Conservation (phyloP, 2,888 invertebrate genomes). For the Gryllus longicercus region DNA sequence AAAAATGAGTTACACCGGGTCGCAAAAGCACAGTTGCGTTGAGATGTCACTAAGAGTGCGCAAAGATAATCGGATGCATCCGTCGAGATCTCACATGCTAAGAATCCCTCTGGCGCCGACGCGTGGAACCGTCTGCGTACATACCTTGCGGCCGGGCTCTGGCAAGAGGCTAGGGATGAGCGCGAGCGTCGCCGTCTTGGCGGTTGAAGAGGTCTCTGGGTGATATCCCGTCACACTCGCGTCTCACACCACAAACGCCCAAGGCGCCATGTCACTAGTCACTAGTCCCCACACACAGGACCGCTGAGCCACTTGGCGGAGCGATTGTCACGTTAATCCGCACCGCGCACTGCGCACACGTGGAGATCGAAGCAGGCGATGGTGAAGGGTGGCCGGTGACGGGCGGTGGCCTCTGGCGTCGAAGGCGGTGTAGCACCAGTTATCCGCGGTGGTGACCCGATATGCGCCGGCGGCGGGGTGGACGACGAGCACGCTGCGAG, state of each 20-base stretch:
- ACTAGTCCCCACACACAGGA: neutral
- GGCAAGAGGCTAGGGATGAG: constrained; percentile 5
- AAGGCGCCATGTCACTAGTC: constrained; percentile 17
- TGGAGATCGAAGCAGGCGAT: neutral
- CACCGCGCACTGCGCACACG: neutral
- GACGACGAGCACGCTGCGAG: neutral
- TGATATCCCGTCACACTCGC: neutral
- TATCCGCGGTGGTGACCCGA: too few species aligned
- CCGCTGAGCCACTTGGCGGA: neutral
- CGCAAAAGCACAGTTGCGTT: too few species aligned
- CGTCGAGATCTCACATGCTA: too few species aligned
- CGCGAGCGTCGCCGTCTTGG: constrained; percentile 9
- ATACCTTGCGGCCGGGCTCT: constrained; percentile 8
- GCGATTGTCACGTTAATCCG: neutral
- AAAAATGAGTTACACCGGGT: too few species aligned
- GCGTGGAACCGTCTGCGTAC: neutral
- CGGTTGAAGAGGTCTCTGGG: neutral
- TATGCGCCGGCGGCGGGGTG: too few species aligned
- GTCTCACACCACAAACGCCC: neutral
- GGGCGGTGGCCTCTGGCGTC: too few species aligned
- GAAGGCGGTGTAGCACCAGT: too few species aligned
- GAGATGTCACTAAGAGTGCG: too few species aligned
- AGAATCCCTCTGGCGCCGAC: too few species aligned
- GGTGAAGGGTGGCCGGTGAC: too few species aligned
- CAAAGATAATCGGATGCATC: too few species aligned